Conservation (phyloP, 2,113 vertebrate genomes). For the Heterocephalus glaber region DNA sequence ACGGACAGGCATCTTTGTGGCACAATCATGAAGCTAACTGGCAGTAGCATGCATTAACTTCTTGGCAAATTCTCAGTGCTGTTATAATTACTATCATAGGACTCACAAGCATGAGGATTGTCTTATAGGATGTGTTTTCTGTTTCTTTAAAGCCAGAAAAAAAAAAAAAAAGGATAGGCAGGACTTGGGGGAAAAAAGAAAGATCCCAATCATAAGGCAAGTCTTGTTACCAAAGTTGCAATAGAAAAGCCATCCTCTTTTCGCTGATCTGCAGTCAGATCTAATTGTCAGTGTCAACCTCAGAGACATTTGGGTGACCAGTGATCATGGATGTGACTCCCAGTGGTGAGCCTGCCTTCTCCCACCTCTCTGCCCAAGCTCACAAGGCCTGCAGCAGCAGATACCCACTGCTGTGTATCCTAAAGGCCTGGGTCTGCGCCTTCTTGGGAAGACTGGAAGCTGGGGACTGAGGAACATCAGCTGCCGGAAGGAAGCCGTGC, state of each 20-base stretch:
- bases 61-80: neutral
- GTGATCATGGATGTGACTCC: rapidly evolving
- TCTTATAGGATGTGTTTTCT: neutral
- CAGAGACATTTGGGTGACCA: rapidly evolving
- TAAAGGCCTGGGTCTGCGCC: neutral
- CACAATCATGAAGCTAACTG: rapidly evolving
- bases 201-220: neutral
- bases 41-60: neutral
- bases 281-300: neutral
- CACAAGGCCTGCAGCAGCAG: neutral
- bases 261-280: no score
- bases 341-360: rapidly evolving
- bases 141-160: neutral
- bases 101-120: neutral
- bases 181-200: neutral
- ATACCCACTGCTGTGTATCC: neutral
- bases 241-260: neutral
- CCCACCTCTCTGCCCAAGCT: neutral
- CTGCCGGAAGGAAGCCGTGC: rapidly evolving
- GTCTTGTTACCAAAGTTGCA: neutral
- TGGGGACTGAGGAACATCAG: neutral
- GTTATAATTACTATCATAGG: neutral
- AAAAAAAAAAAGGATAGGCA: neutral
- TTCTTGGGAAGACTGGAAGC: neutral
- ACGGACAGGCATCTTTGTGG: neutral